phyloP scores from a whole-genome alignment of 2,888 invertebrate genomes.

The Gisinianus flammeolus region DNA sequence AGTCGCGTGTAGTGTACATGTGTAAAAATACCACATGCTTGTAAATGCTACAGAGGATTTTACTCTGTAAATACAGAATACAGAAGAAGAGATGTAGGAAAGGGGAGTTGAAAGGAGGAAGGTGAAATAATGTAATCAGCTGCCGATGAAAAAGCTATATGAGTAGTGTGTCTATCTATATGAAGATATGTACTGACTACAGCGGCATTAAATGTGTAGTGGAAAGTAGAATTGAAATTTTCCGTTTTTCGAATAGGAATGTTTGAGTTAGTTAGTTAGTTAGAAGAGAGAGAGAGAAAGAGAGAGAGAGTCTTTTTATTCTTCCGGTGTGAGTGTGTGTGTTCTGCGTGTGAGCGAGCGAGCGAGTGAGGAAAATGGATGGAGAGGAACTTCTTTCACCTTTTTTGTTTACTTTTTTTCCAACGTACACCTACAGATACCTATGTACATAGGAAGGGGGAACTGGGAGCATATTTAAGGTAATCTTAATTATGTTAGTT shows the following conservation, averaged over 20 bases:
- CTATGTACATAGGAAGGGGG: conserved; percentile 1
- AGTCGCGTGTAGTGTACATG: no score
- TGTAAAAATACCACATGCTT: no score
- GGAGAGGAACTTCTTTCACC: not conserved
- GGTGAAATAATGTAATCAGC: conserved; percentile 29
- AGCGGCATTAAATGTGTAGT: not conserved
- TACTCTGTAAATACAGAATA: no score
- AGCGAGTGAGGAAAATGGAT: not conserved
- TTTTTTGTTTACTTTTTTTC: no score
- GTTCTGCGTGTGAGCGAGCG: not conserved
- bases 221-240: not conserved
- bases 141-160: not conserved
- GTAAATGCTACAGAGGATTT: no score
- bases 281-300: not conserved
- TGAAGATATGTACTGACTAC: not conserved
- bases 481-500: conserved; percentile 36
- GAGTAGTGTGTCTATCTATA: not conserved
- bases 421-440: no score
- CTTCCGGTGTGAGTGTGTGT: no score
- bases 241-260: not conserved
- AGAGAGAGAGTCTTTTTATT: not conserved
- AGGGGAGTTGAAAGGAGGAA: not conserved
- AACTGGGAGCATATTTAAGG: conserved; percentile 14
- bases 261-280: conserved; percentile 12
- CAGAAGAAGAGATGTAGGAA: not conserved